These are phyloP conservation scores for Microtus oregoni DNA, from an alignment of 2,113 vertebrate species.

Conservation along the genomic window DNA sequence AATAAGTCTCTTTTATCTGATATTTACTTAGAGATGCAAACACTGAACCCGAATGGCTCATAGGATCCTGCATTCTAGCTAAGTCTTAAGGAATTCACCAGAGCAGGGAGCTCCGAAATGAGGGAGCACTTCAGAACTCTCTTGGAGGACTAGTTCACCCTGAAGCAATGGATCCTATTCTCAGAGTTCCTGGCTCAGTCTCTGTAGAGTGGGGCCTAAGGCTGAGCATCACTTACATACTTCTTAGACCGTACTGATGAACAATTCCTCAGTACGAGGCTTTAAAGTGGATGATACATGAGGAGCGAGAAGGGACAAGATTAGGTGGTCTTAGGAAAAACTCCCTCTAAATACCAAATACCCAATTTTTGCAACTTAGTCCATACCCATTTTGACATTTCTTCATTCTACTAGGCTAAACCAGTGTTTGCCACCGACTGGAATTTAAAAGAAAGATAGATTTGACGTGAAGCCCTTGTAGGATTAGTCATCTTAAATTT, in stretches of 20 bases:
- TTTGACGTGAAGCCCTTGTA: not conserved
- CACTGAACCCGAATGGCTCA: not conserved
- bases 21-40: constrained; percentile 10
- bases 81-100: not conserved
- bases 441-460: not conserved
- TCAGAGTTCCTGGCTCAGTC: not conserved
- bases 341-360: not conserved
- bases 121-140: not conserved
- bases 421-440: not conserved
- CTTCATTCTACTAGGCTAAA: constrained; percentile 11
- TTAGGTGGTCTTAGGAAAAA: not conserved
- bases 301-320: not conserved
- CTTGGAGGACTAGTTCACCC: not conserved
- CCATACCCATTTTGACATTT: not conserved
- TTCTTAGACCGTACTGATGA: not conserved
- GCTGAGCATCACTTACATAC: constrained; percentile 13
- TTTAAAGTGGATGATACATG: not conserved
- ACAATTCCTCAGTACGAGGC: not conserved
- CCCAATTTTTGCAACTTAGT: not conserved
- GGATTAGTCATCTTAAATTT: not conserved
- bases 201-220: not conserved
- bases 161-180: not conserved
- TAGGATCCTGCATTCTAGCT: not conserved
- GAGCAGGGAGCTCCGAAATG: not conserved
- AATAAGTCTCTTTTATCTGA: not conserved